These are phyloP conservation scores for Clivina fossor DNA, from an alignment of 2,888 invertebrate species.

Conservation along the genomic window DNA sequence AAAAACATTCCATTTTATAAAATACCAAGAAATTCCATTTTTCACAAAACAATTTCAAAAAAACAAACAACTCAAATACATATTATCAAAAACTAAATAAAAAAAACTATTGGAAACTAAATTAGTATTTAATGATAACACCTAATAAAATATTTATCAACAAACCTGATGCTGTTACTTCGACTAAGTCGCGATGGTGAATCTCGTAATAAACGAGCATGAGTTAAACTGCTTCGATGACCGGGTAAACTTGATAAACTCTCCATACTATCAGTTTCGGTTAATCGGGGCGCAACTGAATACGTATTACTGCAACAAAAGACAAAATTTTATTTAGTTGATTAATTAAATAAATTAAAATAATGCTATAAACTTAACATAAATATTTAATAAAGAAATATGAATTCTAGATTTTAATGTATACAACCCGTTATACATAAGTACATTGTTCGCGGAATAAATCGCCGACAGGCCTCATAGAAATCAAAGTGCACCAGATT, in stretches of 20 bases:
- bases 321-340: too few species aligned
- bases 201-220: conserved; percentile 67
- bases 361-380: too few species aligned
- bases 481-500: too few species aligned
- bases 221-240: conserved; percentile 71
- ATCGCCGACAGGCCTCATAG: too few species aligned
- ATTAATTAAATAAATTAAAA: too few species aligned
- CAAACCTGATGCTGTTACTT: conserved; percentile 88
- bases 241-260: conserved; percentile 63
- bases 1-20: conserved; percentile 25
- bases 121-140: too few species aligned
- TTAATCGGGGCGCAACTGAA: conserved; percentile 72
- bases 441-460: too few species aligned
- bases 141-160: too few species aligned
- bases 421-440: too few species aligned
- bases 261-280: conserved; percentile 90
- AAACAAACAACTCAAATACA: neutral
- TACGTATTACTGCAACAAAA: conserved; percentile 65
- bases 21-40: conserved; percentile 6
- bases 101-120: too few species aligned
- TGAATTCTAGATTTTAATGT: too few species aligned
- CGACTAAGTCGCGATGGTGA: conserved; percentile 77
- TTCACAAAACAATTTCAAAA: neutral
- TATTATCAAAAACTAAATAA: neutral
- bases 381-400: too few species aligned